Conservation (phyloP, 2,113 vertebrate genomes). For the Dicerorhinus sumatrensis region DNA sequence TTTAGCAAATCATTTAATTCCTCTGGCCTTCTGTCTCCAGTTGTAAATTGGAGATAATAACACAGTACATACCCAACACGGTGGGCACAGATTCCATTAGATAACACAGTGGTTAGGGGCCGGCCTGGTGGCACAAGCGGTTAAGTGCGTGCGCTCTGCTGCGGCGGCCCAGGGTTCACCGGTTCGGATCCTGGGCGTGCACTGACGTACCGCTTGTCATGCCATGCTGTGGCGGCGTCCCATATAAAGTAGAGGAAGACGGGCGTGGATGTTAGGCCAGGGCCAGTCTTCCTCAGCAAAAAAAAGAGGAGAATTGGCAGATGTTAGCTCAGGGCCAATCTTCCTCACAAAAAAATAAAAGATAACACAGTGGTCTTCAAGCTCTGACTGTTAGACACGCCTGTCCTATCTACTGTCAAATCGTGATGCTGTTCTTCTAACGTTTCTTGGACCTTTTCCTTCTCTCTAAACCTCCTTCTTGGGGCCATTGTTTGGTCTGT, state of each 20-base stretch:
- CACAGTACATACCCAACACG: not conserved
- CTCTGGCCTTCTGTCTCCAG: not conserved
- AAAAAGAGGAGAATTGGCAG: no score
- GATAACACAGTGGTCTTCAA: not conserved
- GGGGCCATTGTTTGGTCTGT: not conserved
- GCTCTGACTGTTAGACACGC: not conserved
- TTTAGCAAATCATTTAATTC: not conserved
- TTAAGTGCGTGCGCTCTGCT: no score
- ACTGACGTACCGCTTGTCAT: no score
- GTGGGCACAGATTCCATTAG: not conserved
- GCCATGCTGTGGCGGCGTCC: no score
- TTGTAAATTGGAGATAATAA: not conserved
- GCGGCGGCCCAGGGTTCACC: no score
- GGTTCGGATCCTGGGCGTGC: no score
- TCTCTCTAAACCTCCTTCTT: not conserved
- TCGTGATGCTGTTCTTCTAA: not conserved
- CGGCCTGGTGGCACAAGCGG: no score
- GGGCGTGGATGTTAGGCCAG: no score
- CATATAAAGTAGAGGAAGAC: no score
- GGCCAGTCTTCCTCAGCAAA: no score
- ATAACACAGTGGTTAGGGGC: not conserved
- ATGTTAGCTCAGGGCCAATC: no score
- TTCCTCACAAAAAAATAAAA: no score
- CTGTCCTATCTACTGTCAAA: not conserved
- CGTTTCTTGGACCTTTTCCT: not conserved